phyloP scores from a whole-genome alignment of 2,888 invertebrate species.

The Drosophila leonis region DNA sequence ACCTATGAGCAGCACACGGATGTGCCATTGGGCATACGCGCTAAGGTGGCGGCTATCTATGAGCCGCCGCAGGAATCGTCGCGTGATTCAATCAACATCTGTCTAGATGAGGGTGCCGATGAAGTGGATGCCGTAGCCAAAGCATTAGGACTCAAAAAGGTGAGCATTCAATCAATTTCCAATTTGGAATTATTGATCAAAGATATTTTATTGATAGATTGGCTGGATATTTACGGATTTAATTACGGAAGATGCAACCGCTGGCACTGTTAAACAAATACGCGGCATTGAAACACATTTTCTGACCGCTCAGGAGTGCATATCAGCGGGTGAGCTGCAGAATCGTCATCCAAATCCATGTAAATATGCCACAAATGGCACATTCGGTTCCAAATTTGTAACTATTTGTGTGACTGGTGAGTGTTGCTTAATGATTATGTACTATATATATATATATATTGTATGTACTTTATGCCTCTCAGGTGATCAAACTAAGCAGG shows the following conservation, averaged over 20 bases:
- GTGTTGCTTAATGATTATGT: slow-evolving; percentile 87
- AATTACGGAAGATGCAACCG: slow-evolving; percentile 92
- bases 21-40: slow-evolving; percentile 91
- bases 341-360: slow-evolving; percentile 96
- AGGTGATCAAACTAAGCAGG: slow-evolving; percentile 96
- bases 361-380: slow-evolving; percentile 93
- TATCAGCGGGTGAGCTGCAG: slow-evolving; percentile 97
- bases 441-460: not conserved
- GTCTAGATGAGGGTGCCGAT: slow-evolving; percentile 90
- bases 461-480: slow-evolving; percentile 8
- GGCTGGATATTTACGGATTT: slow-evolving; percentile 99
- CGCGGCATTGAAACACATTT: slow-evolving; percentile 92
- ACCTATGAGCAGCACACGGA: slow-evolving; percentile 96
- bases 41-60: slow-evolving; percentile 89
- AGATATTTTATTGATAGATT: slow-evolving; percentile 86
- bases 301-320: slow-evolving; percentile 98
- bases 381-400: slow-evolving; percentile 98
- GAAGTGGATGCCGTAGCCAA: slow-evolving; percentile 91
- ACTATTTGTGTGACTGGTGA: slow-evolving; percentile 98
- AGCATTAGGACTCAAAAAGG: slow-evolving; percentile 90
- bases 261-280: slow-evolving; percentile 92
- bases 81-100: slow-evolving; percentile 90
- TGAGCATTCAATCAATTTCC: slow-evolving; percentile 19
- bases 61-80: slow-evolving; percentile 97
- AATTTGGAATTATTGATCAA: not conserved